Conservation (phyloP, 2,888 invertebrate genomes). For the Myathropa florea region DNA sequence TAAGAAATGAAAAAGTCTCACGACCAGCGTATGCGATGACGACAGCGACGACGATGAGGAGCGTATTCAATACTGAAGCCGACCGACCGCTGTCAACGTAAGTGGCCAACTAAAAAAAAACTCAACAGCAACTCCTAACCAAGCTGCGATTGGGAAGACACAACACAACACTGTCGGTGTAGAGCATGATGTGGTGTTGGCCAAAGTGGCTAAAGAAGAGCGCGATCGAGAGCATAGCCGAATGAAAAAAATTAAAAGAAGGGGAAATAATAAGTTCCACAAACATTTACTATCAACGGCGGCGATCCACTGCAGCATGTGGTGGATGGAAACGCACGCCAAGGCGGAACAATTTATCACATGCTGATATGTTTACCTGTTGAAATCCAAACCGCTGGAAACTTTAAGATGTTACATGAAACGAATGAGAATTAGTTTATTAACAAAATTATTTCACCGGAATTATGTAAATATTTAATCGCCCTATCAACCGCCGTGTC, state of each 20-base stretch:
- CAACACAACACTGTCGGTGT: neutral
- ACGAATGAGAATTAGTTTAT: constrained; percentile 54
- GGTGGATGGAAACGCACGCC: constrained; percentile 55
- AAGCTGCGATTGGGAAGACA: constrained; percentile 46
- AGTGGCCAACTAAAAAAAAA: constrained; percentile 67
- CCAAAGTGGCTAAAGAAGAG: constrained; percentile 15
- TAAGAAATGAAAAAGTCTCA: constrained; percentile 47
- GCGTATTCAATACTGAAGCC: constrained; percentile 42
- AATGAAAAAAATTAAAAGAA: constrained; percentile 40
- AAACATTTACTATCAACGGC: constrained; percentile 32
- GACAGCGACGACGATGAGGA: constrained; percentile 7
- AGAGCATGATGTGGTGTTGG: neutral
- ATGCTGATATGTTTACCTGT: constrained; percentile 41
- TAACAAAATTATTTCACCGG: constrained; percentile 51
- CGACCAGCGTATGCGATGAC: constrained; percentile 36
- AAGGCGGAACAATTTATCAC: constrained; percentile 44
- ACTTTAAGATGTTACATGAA: constrained; percentile 37
- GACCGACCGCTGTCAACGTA: constrained; percentile 66
- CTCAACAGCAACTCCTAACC: constrained; percentile 57
- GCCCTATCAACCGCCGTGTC: neutral
- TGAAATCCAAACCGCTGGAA: constrained; percentile 29
- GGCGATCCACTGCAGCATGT: constrained; percentile 44
- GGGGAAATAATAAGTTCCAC: constrained; percentile 67
- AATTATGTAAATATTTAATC: constrained; percentile 52
- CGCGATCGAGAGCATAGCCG: constrained; percentile 43